A percentile compares a stretch with the other conserved stretches of the same genome.
Evolutionary conservation across 1,140 invertebrate genomes (phyloP).

Genomic region (Meloidogyne chitwoodi): DNA sequence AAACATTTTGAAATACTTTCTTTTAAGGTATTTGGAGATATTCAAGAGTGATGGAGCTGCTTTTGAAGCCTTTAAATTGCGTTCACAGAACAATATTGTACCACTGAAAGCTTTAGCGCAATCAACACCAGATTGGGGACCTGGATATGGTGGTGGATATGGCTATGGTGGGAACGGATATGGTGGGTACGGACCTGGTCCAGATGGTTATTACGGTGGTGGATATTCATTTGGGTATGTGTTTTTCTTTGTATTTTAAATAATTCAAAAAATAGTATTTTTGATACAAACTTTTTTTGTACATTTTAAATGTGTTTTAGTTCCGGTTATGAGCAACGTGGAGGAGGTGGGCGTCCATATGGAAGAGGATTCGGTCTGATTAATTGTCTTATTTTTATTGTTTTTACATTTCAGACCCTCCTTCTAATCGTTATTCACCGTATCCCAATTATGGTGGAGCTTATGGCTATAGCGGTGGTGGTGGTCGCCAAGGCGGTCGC

Average conservation of each 20-base stretch:
- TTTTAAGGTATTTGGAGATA: conserved; percentile 22
- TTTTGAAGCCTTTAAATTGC: conserved; percentile 22
- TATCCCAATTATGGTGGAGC: conserved; percentile 16
- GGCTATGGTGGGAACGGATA: conserved; percentile 1
- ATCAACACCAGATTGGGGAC: not conserved
- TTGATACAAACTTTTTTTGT: not conserved
- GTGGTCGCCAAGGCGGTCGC: not conserved
- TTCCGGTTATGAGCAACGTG: conserved; percentile 13
- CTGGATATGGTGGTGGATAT: conserved; percentile 9
- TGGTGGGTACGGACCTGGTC: conserved; percentile 9
- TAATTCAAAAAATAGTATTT: no score
- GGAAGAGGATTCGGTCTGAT: not conserved
- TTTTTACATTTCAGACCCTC: not conserved
- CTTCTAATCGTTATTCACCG: conserved; percentile 12
- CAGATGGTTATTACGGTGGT: not conserved
- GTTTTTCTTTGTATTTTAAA: not conserved
- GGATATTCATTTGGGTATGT: conserved; percentile 3
- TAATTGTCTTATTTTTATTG: not conserved
- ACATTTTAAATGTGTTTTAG: not conserved
- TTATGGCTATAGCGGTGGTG: not conserved
- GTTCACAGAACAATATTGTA: conserved; percentile 23
- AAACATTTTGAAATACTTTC: no score
- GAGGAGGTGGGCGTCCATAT: conserved; percentile 5
- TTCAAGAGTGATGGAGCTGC: conserved; percentile 25
- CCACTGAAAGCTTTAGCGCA: conserved; percentile 18